Evolutionary conservation across 1,140 invertebrate genomes (phyloP), one percentile per base, ranked within the genome.

Genomic region (Anoplophora glabripennis): DNA sequence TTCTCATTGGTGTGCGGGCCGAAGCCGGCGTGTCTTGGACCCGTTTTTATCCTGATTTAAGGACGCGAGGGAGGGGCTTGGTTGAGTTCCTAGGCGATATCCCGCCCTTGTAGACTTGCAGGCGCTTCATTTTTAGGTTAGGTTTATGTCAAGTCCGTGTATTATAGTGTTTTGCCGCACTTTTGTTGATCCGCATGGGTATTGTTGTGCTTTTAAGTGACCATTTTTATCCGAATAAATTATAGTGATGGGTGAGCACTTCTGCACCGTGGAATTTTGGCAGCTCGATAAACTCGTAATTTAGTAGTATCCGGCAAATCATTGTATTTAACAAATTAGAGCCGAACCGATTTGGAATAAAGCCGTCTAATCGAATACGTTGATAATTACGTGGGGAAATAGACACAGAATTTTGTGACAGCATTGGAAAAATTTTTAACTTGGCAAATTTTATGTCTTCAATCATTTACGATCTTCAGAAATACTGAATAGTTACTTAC

Each of bases 91-190:
- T 11, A 1, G 15, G 45, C 42, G 55, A 53, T 14, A 28, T 8
- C 54, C 21, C 66, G 62, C 66, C 65, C 54, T 38, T 15, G 36
- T 40, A 66, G 69, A 69, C 69, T 61, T 55, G 5, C 9, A 63
- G 70, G 62, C 69, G 56, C 67, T 57, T 61, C 56, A 64, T 66
- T 71, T 69, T 71, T 70, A 65, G 66, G 62, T 65, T 65, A 63
- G 59, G 60, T 67, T 63, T 40, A 68, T 59, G 57, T 64, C 51
- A 57, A 56, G 65, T 53, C 53, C 46, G 33, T 35, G 53, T 28
- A 41, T 41, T 36, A 52, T 14, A 21, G 21, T 52, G 46, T 49
- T 58, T 49, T 51, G 40, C 41, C 51, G 56, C 46, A 49, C 28
- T 41, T 51, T 28, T 36, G n/a, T 17, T n/a, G 28, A 51, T 12